These are phyloP conservation scores for Brachyopa scutellaris DNA, from an alignment of 2,888 invertebrate species.

Conservation along the genomic window DNA sequence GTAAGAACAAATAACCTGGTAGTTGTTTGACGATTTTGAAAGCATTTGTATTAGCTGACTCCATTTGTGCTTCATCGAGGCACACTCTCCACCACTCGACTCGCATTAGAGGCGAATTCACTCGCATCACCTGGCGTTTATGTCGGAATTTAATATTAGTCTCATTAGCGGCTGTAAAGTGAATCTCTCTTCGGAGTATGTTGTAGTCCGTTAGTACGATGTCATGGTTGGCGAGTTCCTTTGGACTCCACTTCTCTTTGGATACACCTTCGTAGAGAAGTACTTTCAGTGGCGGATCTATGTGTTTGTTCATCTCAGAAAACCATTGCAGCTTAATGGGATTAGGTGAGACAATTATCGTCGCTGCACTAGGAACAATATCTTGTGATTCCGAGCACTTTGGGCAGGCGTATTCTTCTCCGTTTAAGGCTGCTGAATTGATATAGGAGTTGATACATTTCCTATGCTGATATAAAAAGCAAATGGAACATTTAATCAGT, in stretches of 20 bases:
- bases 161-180: conserved; percentile 83
- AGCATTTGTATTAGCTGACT: conserved; percentile 84
- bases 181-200: conserved; percentile 85
- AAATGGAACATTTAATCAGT: conserved; percentile 83
- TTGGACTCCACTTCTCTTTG: conserved; percentile 82
- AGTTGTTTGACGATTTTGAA: conserved; percentile 82
- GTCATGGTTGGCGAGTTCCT: conserved; percentile 85
- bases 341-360: conserved; percentile 88
- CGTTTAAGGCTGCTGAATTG: neutral
- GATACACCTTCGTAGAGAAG: conserved; percentile 83
- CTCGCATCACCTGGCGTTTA: conserved; percentile 85
- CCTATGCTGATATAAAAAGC: conserved; percentile 85
- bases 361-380: conserved; percentile 83
- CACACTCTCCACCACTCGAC: conserved; percentile 90
- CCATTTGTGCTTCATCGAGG: conserved; percentile 92
- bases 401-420: conserved; percentile 84
- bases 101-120: conserved; percentile 86
- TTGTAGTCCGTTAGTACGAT: conserved; percentile 89
- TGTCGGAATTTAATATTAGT: conserved; percentile 82
- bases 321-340: conserved; percentile 88
- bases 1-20: conserved; percentile 75
- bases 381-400: conserved; percentile 84
- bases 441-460: conserved; percentile 83
- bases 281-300: conserved; percentile 81
- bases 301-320: conserved; percentile 86